Evolutionary conservation across 2,113 vertebrate species (phyloP).

Genomic region (Gracilinanus agilis): DNA sequence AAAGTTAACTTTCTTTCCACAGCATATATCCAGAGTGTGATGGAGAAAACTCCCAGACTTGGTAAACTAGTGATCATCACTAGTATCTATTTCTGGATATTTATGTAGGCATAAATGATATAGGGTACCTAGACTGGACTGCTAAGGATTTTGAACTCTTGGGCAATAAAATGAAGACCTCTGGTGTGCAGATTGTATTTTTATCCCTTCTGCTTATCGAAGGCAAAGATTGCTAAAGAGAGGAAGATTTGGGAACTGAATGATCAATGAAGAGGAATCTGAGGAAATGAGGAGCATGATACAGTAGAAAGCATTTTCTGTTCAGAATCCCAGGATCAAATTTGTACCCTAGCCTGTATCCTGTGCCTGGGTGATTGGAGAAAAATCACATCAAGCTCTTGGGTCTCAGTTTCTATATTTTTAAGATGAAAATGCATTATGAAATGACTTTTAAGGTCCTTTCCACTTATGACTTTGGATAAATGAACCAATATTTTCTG

Average conservation of each 20-base stretch:
- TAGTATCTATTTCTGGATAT: not conserved
- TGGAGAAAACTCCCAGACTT: not conserved
- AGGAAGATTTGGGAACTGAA: not conserved
- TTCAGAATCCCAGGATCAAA: not conserved
- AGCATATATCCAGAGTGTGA: not conserved
- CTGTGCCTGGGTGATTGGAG: not conserved
- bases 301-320: too few relatives aligned
- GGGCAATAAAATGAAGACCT: not conserved
- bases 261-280: not conserved
- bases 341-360: not conserved
- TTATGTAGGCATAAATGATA: not conserved
- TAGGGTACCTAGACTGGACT: not conserved
- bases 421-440: not conserved
- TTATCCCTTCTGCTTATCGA: not conserved
- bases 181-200: not conserved
- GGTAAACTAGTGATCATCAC: not conserved
- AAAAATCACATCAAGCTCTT: not conserved
- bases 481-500: too few relatives aligned
- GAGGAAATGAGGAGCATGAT: not conserved
- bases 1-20: not conserved
- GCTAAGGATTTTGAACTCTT: not conserved
- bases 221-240: not conserved
- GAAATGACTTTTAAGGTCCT: not conserved
- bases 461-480: too few relatives aligned
- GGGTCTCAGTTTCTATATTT: too few relatives aligned